Percentiles rank a stretch among this genome's conserved stretches.
These are phyloP conservation scores for Petrocephalus schoutedeni DNA, from an alignment of 2,797 vertebrate genomes.

Conservation along the genomic window DNA sequence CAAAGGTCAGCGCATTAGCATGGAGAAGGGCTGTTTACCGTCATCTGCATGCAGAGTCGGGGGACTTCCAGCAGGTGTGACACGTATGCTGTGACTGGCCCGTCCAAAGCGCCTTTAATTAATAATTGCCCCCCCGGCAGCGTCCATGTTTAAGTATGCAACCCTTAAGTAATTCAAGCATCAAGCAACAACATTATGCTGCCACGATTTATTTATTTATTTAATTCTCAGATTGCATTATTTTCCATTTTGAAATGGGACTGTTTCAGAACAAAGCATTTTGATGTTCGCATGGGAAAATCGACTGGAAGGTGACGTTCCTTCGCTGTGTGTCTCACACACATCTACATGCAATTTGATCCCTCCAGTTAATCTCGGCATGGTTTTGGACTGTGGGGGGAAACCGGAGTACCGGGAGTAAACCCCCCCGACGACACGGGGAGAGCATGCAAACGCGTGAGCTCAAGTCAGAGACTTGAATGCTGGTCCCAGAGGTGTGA, in stretches of 20 bases:
- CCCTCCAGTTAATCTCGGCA: background rate
- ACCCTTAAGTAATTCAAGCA: background rate
- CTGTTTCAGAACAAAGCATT: background rate
- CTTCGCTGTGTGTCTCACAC: background rate
- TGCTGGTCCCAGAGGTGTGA: background rate
- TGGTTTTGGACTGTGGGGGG: background rate
- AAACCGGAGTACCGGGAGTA: background rate
- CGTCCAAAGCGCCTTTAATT: constrained; percentile 51
- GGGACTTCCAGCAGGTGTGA: constrained; percentile 12
- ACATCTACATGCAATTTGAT: background rate
- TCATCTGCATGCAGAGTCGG: constrained; percentile 15
- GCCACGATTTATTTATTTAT: background rate
- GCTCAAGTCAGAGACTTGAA: background rate
- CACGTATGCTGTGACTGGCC: constrained; percentile 45
- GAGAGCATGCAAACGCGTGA: background rate
- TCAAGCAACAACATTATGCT: background rate
- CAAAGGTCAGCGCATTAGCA: constrained; percentile 20
- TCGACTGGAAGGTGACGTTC: background rate
- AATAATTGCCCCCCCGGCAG: constrained; percentile 34
- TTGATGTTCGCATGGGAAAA: background rate
- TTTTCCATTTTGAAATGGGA: background rate
- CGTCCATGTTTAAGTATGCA: background rate
- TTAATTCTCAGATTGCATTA: background rate
- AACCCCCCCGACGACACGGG: background rate
- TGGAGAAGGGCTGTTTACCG: background rate